These are phyloP conservation scores for Pangasius larnaudii DNA, from an alignment of 2,797 vertebrate genomes.

Conservation along the genomic window DNA sequence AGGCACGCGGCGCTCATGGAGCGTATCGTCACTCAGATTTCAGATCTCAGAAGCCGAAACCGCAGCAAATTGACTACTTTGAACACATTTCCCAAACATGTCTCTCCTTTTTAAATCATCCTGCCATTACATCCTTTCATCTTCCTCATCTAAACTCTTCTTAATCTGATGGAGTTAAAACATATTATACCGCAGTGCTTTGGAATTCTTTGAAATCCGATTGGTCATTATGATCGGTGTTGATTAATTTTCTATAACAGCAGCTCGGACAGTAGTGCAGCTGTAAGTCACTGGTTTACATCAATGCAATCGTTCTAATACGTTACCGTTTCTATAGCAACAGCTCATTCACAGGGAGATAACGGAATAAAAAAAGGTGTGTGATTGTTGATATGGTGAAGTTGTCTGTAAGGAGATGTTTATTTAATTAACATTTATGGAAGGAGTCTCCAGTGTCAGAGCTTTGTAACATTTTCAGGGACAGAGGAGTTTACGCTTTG, in stretches of 20 bases:
- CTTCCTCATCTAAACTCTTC: not conserved
- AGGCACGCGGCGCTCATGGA: not conserved
- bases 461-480: not conserved
- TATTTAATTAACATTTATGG: not conserved
- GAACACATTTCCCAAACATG: not conserved
- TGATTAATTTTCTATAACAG: not conserved
- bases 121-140: not conserved
- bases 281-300: not conserved
- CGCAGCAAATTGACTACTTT: not conserved
- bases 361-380: not conserved
- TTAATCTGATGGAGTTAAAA: not conserved
- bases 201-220: not conserved
- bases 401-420: not conserved
- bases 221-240: not conserved
- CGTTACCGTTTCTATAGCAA: not conserved
- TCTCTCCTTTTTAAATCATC: too few species aligned
- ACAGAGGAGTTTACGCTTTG: not conserved
- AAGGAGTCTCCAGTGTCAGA: not conserved
- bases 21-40: not conserved
- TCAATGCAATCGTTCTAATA: not conserved
- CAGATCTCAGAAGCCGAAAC: not conserved
- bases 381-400: not conserved
- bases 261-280: not conserved
- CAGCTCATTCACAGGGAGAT: not conserved
- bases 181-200: not conserved